Percentiles rank a stretch among this genome's conserved stretches.
Conservation (phyloP, 2,113 vertebrate genomes). For the Ciconia maguari region DNA sequence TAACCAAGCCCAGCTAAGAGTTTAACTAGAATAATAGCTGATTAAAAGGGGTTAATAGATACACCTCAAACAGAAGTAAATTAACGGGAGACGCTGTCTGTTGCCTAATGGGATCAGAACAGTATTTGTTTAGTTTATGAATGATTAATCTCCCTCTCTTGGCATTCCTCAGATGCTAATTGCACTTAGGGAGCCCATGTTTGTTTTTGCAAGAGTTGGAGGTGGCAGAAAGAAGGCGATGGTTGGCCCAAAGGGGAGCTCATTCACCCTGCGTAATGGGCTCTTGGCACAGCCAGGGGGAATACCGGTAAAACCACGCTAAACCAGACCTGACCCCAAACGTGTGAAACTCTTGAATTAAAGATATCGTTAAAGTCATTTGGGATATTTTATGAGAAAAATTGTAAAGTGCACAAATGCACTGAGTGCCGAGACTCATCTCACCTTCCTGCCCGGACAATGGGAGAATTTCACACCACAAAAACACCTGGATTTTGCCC, state of each 20-base stretch:
- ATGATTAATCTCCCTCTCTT: constrained; percentile 63
- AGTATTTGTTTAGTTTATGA: constrained; percentile 72
- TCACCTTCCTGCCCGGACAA: background rate
- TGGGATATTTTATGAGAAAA: background rate
- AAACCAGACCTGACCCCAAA: background rate
- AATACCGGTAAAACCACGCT: background rate
- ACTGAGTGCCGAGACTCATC: fast-evolving
- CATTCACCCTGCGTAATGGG: background rate
- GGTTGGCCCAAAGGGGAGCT: background rate
- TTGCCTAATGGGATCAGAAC: constrained; percentile 67
- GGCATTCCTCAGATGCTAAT: constrained; percentile 57
- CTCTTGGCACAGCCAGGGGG: background rate
- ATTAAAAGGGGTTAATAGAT: constrained; percentile 58
- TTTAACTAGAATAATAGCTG: constrained; percentile 23
- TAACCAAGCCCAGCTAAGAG: constrained; percentile 19
- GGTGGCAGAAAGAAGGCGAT: constrained; percentile 31
- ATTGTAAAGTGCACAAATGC: background rate
- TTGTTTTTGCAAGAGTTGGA: constrained; percentile 54
- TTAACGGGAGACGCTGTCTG: constrained; percentile 16
- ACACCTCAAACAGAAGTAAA: constrained; percentile 43
- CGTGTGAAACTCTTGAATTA: background rate
- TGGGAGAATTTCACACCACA: background rate
- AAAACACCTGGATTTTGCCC: background rate
- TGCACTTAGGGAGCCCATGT: constrained; percentile 49
- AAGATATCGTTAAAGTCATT: background rate